Evolutionary conservation across 37 sponge, comb jelly and placozoan species (phyloP).

Genomic region (Tethya wilhelma): DNA sequence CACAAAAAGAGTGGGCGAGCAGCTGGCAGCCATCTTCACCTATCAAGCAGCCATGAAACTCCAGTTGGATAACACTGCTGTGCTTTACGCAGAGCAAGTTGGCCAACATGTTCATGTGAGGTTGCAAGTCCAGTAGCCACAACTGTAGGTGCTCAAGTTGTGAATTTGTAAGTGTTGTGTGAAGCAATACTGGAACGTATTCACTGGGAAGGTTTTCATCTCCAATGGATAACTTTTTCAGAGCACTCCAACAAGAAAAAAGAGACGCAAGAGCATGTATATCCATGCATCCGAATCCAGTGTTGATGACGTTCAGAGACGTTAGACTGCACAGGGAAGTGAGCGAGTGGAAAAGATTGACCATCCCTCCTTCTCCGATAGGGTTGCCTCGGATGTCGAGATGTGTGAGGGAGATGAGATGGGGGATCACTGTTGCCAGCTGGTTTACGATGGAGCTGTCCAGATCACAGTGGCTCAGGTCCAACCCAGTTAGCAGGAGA

Average conservation of each 20-base stretch:
- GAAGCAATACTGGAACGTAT: not conserved
- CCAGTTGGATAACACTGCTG: not conserved
- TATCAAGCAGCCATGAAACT: conserved; percentile 31
- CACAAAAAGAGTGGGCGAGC: not conserved
- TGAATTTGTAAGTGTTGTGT: not conserved
- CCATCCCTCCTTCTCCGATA: conserved; percentile 2
- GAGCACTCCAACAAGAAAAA: not conserved
- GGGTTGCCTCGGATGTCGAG: conserved; percentile 31
- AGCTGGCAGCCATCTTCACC: not conserved
- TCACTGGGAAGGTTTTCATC: conserved; percentile 11
- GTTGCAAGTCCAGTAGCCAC: conserved; percentile 9
- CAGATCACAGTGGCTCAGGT: conserved; percentile 30
- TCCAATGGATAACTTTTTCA: not conserved
- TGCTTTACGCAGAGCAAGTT: not conserved
- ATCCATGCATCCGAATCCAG: conserved; percentile 9
- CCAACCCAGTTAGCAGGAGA: not conserved
- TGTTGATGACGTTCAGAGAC: conserved; percentile 22
- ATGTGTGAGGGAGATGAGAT: not conserved
- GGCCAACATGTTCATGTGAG: not conserved
- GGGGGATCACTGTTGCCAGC: not conserved
- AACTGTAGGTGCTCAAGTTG: conserved; percentile 11
- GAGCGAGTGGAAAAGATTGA: conserved; percentile 1
- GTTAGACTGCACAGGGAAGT: not conserved
- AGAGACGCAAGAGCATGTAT: conserved; percentile 4
- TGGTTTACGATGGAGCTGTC: not conserved